Evolutionary conservation across 2,113 vertebrate genomes (phyloP).

Genomic region (Isichthys henryi): DNA sequence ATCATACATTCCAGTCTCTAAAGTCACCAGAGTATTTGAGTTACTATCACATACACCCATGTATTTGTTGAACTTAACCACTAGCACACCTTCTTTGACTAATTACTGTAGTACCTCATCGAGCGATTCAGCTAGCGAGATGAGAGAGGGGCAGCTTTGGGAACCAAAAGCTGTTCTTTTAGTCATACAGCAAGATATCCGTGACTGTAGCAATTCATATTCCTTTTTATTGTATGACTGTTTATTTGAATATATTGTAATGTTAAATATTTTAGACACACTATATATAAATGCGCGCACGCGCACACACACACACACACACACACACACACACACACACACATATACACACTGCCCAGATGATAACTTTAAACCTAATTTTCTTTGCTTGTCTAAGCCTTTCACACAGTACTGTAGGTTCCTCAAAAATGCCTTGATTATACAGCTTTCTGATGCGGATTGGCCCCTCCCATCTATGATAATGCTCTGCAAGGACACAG

Average conservation of each 20-base stretch:
- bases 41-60: not conserved
- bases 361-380: not conserved
- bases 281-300: not conserved
- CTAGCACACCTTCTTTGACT: not conserved
- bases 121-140: too few relatives aligned
- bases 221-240: not conserved
- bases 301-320: not conserved
- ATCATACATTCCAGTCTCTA: not conserved
- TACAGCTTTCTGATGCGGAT: not conserved
- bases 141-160: not conserved
- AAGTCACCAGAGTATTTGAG: not conserved
- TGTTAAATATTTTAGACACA: not conserved
- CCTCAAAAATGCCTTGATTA: not conserved
- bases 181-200: not conserved
- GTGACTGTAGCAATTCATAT: not conserved
- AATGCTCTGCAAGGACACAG: constrained; percentile 8
- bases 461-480: not conserved
- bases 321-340: not conserved
- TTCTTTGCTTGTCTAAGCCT: not conserved
- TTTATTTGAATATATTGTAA: not conserved
- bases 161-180: not conserved
- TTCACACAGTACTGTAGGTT: not conserved
- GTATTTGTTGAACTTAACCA: not conserved
- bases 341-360: not conserved
- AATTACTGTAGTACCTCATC: not conserved